These are phyloP conservation scores for Solenopsis invicta DNA, from an alignment of 1,140 invertebrate species.

Conservation along the genomic window DNA sequence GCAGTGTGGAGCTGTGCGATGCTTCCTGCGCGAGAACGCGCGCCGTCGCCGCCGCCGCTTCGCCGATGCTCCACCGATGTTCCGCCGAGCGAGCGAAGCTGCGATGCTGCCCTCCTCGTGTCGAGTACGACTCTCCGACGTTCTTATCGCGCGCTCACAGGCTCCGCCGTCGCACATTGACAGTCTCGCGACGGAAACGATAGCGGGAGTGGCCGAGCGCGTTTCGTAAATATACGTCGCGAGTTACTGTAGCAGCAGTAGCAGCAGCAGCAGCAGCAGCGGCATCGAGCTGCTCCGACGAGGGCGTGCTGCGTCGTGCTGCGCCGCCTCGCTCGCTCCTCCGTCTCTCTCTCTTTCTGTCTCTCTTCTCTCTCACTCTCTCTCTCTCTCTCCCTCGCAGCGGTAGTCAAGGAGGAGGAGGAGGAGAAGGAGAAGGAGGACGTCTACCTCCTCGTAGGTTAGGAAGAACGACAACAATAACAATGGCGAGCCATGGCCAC, in stretches of 20 bases:
- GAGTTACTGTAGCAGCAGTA: constrained; percentile 65
- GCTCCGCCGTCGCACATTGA: too few species aligned
- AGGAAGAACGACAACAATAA: constrained; percentile 56
- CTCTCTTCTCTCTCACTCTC: not conserved
- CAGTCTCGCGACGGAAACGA: constrained; percentile 22
- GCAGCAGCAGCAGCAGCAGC: constrained; percentile 60
- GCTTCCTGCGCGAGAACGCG: not conserved
- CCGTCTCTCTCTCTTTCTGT: too few species aligned
- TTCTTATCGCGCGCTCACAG: too few species aligned
- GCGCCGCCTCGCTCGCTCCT: not conserved
- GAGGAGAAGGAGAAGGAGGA: too few species aligned
- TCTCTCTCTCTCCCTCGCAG: not conserved
- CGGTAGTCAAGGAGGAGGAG: too few species aligned
- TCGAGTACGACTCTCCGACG: too few species aligned
- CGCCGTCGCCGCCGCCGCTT: not conserved
- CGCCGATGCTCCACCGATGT: too few species aligned
- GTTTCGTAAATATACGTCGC: constrained; percentile 75
- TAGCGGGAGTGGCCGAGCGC: constrained; percentile 53
- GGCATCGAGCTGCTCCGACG: not conserved
- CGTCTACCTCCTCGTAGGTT: constrained; percentile 59
- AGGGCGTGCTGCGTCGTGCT: constrained; percentile 43
- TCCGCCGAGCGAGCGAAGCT: too few species aligned
- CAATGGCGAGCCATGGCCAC: constrained; percentile 10
- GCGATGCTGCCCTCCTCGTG: too few species aligned
- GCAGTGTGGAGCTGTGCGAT: not conserved